Percentiles rank a stretch among this genome's conserved stretches.
phyloP scores from a whole-genome alignment of 1,140 invertebrate genomes.

The Camponotus pennsylvanicus region DNA sequence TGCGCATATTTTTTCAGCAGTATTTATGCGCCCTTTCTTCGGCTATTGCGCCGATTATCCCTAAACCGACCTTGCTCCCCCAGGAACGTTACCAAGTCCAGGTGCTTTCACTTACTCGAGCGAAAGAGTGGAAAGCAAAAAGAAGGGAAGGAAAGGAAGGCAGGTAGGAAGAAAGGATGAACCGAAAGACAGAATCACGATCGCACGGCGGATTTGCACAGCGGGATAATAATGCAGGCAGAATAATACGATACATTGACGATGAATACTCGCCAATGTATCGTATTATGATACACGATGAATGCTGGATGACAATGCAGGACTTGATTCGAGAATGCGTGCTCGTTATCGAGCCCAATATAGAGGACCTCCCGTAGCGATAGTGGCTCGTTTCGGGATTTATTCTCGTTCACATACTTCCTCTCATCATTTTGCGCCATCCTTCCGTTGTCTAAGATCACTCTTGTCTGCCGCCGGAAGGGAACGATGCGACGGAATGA shows the following conservation, averaged over 20 bases:
- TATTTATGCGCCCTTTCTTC: neutral
- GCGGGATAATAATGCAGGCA: conserved; percentile 40
- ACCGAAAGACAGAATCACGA: conserved; percentile 47
- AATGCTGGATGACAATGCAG: conserved; percentile 78
- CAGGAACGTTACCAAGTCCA: conserved; percentile 34
- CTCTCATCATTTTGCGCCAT: conserved; percentile 45
- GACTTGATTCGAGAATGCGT: conserved; percentile 81
- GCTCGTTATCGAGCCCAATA: conserved; percentile 79
- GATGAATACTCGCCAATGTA: conserved; percentile 73
- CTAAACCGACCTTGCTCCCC: conserved; percentile 8
- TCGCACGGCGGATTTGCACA: conserved; percentile 41
- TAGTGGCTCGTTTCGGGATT: conserved; percentile 69
- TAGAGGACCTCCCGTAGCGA: conserved; percentile 71
- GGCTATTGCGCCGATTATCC: conserved; percentile 30
- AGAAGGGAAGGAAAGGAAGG: conserved; percentile 6
- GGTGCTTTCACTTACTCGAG: conserved; percentile 36
- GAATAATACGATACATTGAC: conserved; percentile 72
- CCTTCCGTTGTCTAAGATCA: conserved; percentile 1
- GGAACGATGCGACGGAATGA: conserved; percentile 8
- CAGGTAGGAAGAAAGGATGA: conserved; percentile 21
- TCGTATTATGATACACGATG: conserved; percentile 59
- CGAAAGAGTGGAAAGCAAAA: conserved; percentile 23
- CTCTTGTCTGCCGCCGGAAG: neutral
- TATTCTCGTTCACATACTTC: conserved; percentile 67
- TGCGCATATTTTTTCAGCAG: neutral